A percentile compares a stretch with the other conserved stretches of the same genome.
phyloP scores from a whole-genome alignment of 2,113 vertebrate genomes.

The Salvelinus sp. region DNA sequence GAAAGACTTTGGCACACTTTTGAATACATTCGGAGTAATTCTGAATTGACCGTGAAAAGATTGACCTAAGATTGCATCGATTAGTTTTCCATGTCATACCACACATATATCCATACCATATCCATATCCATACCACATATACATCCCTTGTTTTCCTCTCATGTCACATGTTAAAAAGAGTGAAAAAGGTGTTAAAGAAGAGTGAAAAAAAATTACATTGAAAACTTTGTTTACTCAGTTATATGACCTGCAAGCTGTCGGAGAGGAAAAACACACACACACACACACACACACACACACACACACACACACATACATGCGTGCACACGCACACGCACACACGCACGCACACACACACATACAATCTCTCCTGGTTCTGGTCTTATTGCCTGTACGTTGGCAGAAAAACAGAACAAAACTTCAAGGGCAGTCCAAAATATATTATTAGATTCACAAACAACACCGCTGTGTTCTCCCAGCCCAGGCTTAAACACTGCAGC shows the following conservation, averaged over 20 bases:
- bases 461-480: background rate
- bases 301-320: background rate
- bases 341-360: background rate
- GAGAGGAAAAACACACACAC: background rate
- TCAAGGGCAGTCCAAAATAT: constrained; percentile 1
- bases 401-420: background rate
- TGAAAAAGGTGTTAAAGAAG: background rate
- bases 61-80: background rate
- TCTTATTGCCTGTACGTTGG: background rate
- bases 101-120: background rate
- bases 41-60: background rate
- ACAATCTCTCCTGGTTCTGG: background rate
- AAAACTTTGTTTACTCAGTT: background rate
- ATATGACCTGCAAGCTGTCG: background rate
- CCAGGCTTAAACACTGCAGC: constrained; percentile 7
- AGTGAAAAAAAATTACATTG: background rate
- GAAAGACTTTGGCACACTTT: too few relatives aligned
- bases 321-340: background rate
- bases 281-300: background rate
- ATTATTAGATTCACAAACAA: constrained; percentile 4
- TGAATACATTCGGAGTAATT: too few relatives aligned
- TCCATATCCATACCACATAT: background rate
- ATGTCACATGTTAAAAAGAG: background rate
- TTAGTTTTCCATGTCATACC: background rate
- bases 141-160: background rate